Evolutionary conservation across 2,113 vertebrate genomes (phyloP), one percentile per base, ranked within the genome.

Genomic region (Raja brachyura): DNA sequence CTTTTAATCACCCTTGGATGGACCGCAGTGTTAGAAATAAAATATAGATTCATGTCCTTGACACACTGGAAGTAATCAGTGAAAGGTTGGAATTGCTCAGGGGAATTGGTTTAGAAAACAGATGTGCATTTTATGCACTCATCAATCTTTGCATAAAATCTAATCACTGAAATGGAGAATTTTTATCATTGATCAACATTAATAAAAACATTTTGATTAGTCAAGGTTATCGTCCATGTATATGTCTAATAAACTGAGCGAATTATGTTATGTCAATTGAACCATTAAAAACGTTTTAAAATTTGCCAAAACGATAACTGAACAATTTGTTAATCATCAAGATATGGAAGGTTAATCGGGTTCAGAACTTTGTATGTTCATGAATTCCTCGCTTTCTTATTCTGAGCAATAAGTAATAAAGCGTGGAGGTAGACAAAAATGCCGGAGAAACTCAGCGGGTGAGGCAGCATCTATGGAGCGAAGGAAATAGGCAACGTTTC

Each of bases 11-110:
- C 59, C 31, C 61, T 66, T 25, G 48, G 14, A 66, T 39, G 31
- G 9, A 90, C 31, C 31, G 14, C 31, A 48, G 39, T 39, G 66
- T 90, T 90, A 13, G 7, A 39, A 39, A 70, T 85, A 90, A 90
- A 70, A 90, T 90, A 70, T 70, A 90, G 88, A 90, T 61, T 8
- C 31, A 90, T 90, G 14, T 39, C 88, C 63, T 20, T 70, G 63
- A 90, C 25, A 61, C 63, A 90, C 31, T 70, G 63, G 63, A 70
- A 31, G 66, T 39, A 90, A 39, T 90, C 13, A 22, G 31, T 20
- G 48, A 85, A 59, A 70, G 88, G 20, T 16, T 90, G 63, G 18
- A 90, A 90, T 48, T 70, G 63, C 88, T 70, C 68, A 18, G 7
- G 31, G 88, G 20, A 68, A 90, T 90, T 39, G 88, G 31, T 90